phyloP scores from a whole-genome alignment of 2,797 vertebrate species.

The Rhinatrema bivittatum region DNA sequence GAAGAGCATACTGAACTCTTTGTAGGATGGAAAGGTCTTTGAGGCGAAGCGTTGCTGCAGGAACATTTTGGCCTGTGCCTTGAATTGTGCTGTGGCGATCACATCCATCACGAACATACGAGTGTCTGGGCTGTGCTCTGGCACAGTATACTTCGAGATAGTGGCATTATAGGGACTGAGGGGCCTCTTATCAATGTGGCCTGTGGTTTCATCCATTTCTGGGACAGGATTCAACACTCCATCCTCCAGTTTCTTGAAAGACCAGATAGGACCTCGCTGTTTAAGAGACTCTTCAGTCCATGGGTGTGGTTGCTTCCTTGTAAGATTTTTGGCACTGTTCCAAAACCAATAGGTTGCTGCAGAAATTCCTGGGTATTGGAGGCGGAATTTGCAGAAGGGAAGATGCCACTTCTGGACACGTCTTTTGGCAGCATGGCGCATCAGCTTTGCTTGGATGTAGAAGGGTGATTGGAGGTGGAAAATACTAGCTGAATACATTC shows the following conservation, averaged over 20 bases:
- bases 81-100: conserved; percentile 81
- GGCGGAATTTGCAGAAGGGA: conserved; percentile 78
- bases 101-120: conserved; percentile 79
- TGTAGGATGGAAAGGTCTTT: conserved; percentile 88
- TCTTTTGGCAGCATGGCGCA: conserved; percentile 67
- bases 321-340: conserved; percentile 42
- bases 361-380: conserved; percentile 76
- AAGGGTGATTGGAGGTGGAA: conserved; percentile 45
- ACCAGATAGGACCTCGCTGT: too few species aligned
- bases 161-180: conserved; percentile 16
- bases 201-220: neutral
- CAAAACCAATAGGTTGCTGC: conserved; percentile 82
- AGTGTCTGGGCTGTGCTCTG: conserved; percentile 40
- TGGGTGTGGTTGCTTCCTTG: neutral
- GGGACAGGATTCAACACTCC: too few species aligned
- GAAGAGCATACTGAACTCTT: conserved; percentile 86
- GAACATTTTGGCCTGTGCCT: conserved; percentile 91
- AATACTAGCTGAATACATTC: conserved; percentile 3
- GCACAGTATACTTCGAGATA: conserved; percentile 29
- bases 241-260: too few species aligned
- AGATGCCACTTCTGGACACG: conserved; percentile 64
- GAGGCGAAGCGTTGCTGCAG: conserved; percentile 88
- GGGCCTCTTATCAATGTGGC: conserved; percentile 15
- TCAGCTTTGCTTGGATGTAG: conserved; percentile 66
- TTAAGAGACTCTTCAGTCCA: conserved; percentile 2